Conservation (phyloP, 2,888 invertebrate species). For the Caenorhabditis imperialis region DNA sequence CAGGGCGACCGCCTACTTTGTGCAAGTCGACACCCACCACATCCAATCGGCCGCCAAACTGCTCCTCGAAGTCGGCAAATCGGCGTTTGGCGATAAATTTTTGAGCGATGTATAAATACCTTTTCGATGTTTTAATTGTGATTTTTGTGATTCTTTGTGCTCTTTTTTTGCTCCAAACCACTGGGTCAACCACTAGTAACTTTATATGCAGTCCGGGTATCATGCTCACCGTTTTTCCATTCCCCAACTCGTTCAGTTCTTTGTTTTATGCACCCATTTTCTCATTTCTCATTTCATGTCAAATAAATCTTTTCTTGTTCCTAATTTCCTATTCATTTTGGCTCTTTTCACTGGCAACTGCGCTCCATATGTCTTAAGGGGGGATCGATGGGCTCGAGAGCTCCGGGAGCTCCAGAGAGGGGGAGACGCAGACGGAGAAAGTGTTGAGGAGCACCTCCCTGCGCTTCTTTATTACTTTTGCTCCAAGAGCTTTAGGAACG, state of each 20-base stretch:
- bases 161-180: no score
- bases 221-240: constrained; percentile 15
- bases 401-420: constrained; percentile 6
- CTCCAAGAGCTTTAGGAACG: no score
- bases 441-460: constrained; percentile 13
- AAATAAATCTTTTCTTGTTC: neutral
- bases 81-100: constrained; percentile 52
- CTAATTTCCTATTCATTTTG: neutral
- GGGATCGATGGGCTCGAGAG: constrained; percentile 47
- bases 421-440: constrained; percentile 33
- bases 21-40: constrained; percentile 61
- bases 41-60: constrained; percentile 56
- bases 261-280: constrained; percentile 20
- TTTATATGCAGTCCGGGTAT: constrained; percentile 35
- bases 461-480: constrained; percentile 25
- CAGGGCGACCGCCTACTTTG: constrained; percentile 61
- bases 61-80: constrained; percentile 42
- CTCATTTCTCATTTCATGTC: neutral
- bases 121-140: neutral
- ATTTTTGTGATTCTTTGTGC: neutral
- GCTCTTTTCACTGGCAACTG: constrained; percentile 26
- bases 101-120: constrained; percentile 56
- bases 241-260: neutral
- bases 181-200: constrained; percentile 6
- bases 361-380: constrained; percentile 39